Evolutionary conservation across 2,888 invertebrate genomes (phyloP), one percentile per base, ranked within the genome.

Genomic region (Scaptomyza tumidula): DNA sequence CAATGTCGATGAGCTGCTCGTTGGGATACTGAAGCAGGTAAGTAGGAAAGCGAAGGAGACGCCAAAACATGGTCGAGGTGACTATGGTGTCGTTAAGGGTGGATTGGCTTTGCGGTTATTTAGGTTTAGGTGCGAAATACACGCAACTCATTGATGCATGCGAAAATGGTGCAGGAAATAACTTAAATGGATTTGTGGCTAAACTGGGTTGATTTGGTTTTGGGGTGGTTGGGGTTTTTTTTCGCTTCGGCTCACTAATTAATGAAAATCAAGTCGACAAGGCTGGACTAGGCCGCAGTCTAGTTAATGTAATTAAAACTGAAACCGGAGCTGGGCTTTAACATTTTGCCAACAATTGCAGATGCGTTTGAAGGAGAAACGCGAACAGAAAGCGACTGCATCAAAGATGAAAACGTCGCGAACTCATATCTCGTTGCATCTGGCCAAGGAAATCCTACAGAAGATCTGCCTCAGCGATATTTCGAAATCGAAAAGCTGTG

Each of bases 1-100:
- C 93, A 98, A 98, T 90, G 98, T 99, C 19, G 98, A 99, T 92
- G 98, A 99, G 91, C 94, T 99, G 24, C 94, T 99, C 44, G 98
- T 98, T 1, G 98, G 98, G 3, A 95, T 98, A 78, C 94, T 98
- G 48, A 98, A 97, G 91, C 98, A 98, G 93, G 92, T 92, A 67
- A 81, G 74, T 3, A 4, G 11, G 19, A 3, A 9, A 11, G 19
- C 9, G 10, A n/a, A 3, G 14, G 7, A 9, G 11, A 41, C 19
- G 48, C 13, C 13, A 19, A 31, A 27, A 27, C 27, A 27, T 29
- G 4, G 33, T 16, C 54, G 13, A 2, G 43, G 16, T 19, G 19
- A 27, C 24, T 24, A 24, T 4, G n/a, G 16, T 31, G 3, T 41
- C 49, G 54, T 37, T 43, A 49, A 59, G 73, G 58, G 62, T 52